Evolutionary conservation across 1,140 invertebrate genomes (phyloP).

Genomic region (Zaprionus inermis): DNA sequence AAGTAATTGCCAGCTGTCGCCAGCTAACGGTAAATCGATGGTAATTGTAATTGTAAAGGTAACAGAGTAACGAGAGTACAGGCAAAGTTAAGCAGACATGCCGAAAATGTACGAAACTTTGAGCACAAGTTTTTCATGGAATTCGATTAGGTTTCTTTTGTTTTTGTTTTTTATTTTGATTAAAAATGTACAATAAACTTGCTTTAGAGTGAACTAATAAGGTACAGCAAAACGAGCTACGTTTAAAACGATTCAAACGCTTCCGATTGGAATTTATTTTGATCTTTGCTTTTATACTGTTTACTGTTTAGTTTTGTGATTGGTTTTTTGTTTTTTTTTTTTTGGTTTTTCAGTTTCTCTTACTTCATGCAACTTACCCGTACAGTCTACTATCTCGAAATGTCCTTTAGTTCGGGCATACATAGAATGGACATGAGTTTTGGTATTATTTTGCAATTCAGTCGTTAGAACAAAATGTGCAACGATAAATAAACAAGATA

Average conservation of each 20-base stretch:
- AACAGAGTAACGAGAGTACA: slow-evolving; percentile 78
- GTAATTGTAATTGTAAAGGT: slow-evolving; percentile 48
- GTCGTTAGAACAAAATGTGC: slow-evolving; percentile 44
- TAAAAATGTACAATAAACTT: slow-evolving; percentile 52
- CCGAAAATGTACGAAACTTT: slow-evolving; percentile 75
- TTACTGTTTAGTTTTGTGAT: slow-evolving; percentile 29
- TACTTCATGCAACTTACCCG: slow-evolving; percentile 87
- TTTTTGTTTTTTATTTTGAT: slow-evolving; percentile 40
- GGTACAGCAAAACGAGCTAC: slow-evolving; percentile 79
- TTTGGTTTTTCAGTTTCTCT: slow-evolving; percentile 48
- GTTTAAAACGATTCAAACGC: slow-evolving; percentile 63
- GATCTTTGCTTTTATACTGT: slow-evolving; percentile 45
- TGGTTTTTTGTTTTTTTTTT: slow-evolving; percentile 17
- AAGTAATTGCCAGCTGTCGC: slow-evolving; percentile 39
- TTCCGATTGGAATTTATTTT: slow-evolving; percentile 57
- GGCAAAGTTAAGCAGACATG: slow-evolving; percentile 81
- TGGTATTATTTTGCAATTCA: slow-evolving; percentile 49
- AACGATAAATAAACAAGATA: slow-evolving; percentile 43
- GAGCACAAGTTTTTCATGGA: slow-evolving; percentile 68
- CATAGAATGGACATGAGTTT: slow-evolving; percentile 51
- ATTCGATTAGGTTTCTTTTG: slow-evolving; percentile 39
- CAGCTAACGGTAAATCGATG: slow-evolving; percentile 50
- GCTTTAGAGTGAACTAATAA: slow-evolving; percentile 78
- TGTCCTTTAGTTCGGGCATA: slow-evolving; percentile 85
- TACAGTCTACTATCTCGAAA: slow-evolving; percentile 90